Evolutionary conservation across 2,113 vertebrate species (phyloP).

Genomic region (Ibidorhyncha struthersii): DNA sequence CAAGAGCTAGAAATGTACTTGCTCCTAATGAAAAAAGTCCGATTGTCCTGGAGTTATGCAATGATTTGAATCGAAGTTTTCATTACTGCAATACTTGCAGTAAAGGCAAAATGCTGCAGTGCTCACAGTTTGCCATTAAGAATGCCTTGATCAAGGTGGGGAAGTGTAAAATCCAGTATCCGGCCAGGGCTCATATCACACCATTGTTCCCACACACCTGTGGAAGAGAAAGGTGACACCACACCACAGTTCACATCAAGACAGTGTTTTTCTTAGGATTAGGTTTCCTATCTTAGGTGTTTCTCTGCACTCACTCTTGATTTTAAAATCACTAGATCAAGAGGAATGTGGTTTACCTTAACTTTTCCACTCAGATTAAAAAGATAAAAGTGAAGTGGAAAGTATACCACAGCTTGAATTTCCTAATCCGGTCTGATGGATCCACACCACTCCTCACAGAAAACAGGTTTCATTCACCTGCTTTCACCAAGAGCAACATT

Average conservation of each 20-base stretch:
- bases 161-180: neutral
- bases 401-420: neutral
- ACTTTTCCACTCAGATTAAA: neutral
- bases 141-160: neutral
- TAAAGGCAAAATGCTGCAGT: neutral
- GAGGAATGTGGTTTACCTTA: neutral
- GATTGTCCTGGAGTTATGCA: conserved; percentile 32
- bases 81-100: neutral
- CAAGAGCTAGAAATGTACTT: conserved; percentile 29
- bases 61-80: conserved; percentile 29
- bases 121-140: neutral
- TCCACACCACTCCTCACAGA: neutral
- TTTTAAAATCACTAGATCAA: neutral
- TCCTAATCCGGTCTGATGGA: neutral
- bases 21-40: conserved; percentile 17
- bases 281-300: neutral
- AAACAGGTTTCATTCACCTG: neutral
- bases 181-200: neutral
- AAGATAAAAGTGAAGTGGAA: neutral
- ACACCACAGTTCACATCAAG: neutral
- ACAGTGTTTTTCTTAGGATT: neutral
- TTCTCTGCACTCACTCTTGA: neutral
- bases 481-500: neutral
- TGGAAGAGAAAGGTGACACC: neutral
- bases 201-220: neutral